Base-by-base conservation (phyloP, 2,113 vertebrate genomes). In the Gasterosteus nipponicus region DNA sequence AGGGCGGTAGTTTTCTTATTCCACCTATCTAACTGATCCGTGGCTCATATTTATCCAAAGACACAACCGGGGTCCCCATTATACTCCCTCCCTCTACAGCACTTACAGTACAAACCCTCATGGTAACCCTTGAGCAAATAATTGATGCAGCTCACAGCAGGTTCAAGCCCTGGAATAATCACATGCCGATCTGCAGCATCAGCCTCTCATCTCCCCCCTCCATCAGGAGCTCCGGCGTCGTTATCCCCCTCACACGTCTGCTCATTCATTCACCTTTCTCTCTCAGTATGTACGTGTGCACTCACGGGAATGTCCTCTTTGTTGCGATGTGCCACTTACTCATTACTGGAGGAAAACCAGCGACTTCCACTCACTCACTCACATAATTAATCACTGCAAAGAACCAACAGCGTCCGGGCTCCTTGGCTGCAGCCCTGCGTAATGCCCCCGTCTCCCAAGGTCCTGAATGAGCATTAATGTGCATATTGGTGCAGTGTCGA, bases 381-480 rank as follows among this genome's bases (percentile, higher is more conserved):
- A 54, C 46, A 77, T 56, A 66, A 80, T 87, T 46, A 73, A 66
- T 86, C 74, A 85, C 47, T 1, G 39, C 69, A 75, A 78, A 57
- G 53, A 75, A 68, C 38, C 76, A 19, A 0, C 3, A 12, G 83
- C 82, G 84, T 61, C 16, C 19, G 53, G 77, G 81, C 77, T 65
- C 54, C 51, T 74, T 65, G 66, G 19, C 75, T 2, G 6, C 79
- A 73, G 83, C 69, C 54, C 68, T 64, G 73, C 7, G 19, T 79
- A 71, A 73, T 57, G 69, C 74, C 57, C 22, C 54, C 35, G 1
- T 75, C 83, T 81, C 46, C 29, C 42, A 15, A 15, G 53, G 69
- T 69, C 90, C 77, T 87, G 85, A 81, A 85, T 84, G 78, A 75
- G 66, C 71, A 26, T 26, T 70, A 80, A 75, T 73, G 86, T 75